A percentile compares a stretch with the other conserved stretches of the same genome.
phyloP scores from a whole-genome alignment of 2,113 vertebrate species.

The Potamarius usumacintae region DNA sequence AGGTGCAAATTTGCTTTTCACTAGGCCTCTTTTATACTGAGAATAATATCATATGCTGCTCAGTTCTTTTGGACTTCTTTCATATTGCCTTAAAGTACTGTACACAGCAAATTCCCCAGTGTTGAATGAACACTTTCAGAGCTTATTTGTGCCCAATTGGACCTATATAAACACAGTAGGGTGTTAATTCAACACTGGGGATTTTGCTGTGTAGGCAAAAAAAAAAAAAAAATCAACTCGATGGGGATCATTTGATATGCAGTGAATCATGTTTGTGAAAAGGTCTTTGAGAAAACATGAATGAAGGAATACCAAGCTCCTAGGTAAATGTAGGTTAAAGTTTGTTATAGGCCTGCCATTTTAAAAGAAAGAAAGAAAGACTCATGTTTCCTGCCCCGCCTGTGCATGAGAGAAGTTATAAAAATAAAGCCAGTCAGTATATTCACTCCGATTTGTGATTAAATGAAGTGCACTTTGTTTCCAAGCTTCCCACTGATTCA shows the following conservation, averaged over 20 bases:
- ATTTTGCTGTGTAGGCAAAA: too few relatives aligned
- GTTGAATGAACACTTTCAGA: too few relatives aligned
- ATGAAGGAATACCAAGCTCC: conserved; percentile 13
- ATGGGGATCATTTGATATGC: neutral
- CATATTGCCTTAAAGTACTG: neutral
- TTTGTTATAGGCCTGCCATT: neutral
- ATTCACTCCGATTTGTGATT: conserved; percentile 4
- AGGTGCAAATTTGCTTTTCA: neutral
- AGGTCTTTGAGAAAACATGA: neutral
- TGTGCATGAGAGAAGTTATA: neutral
- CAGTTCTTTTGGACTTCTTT: neutral
- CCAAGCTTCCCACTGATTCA: conserved; percentile 19
- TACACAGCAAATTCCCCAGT: too few relatives aligned
- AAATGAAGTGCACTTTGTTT: conserved; percentile 16
- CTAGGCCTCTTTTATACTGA: neutral
- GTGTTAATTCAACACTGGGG: too few relatives aligned
- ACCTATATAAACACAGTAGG: too few relatives aligned
- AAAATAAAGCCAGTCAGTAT: conserved; percentile 26
- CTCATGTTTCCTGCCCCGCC: neutral
- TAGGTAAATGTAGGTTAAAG: conserved; percentile 4
- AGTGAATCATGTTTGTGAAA: neutral
- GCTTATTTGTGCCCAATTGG: too few relatives aligned
- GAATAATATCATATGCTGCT: neutral
- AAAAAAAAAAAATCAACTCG: neutral
- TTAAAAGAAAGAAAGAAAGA: neutral